Base-by-base conservation (phyloP, 92 coral and sea anemone species). In the Epizoanthus illoricatus region DNA sequence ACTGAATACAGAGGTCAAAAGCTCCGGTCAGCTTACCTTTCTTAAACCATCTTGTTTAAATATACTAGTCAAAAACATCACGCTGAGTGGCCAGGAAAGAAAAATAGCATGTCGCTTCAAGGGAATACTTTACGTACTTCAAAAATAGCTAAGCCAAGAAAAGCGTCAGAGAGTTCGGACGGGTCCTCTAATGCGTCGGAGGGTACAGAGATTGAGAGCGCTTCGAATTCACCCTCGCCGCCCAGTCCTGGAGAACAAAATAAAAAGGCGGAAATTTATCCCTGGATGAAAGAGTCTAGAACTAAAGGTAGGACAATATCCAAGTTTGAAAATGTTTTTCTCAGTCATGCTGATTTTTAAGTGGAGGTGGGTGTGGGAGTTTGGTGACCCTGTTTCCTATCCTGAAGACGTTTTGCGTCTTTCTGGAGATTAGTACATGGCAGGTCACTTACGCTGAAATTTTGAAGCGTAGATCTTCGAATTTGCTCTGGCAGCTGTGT, bases 281-380 rank as follows among this genome's bases (percentile, higher is more conserved):
- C 99, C 7, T 97, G 99, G 99, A 97, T 97, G 99, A 94, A 86
- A n/a, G 97, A 93, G 79, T 93, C 89, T 61, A 92, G 99, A 62
- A 76, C 90, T 20, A 97, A 94, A 90, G 91, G 93, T 92, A 97
- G 64, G 90, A 56, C 65, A 54, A 47, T 84, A 36, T 56, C 65
- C 60, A 63, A 57, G 19, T 56, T 47, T 76, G 24, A 17, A 36
- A 24, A 45, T 17, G 39, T 65, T 40, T 28, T 21, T 18, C 15
- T 17, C 33, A 33, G 42, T 33, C 39, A 60, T 3, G 12, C 39
- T 23, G 69, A 13, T 21, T 6, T 60, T 54, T 56, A 63, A 63
- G 82, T 42, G 59, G 71, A 63, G 60, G 65, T 78, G 82, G 82
- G 82, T 62, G 82, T 78, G 82, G 59, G 69, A 21, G 16, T 41